Conservation (phyloP, 2,797 vertebrate species). For the Streptopelia turtur region DNA sequence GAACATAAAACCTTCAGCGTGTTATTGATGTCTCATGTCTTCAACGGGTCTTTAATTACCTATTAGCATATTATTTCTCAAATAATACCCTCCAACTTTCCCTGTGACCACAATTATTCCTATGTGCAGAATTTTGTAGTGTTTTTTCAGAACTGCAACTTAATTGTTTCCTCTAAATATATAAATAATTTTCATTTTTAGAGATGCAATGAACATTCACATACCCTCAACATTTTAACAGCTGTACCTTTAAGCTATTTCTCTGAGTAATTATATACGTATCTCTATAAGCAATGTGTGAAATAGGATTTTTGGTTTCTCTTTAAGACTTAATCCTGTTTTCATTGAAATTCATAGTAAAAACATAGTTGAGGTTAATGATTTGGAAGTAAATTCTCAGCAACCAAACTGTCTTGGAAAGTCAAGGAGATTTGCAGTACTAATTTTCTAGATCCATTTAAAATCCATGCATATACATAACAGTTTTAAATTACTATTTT, state of each 20-base stretch:
- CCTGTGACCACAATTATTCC: neutral
- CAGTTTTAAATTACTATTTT: neutral
- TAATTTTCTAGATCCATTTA: neutral
- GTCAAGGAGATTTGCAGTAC: neutral
- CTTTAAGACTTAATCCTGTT: neutral
- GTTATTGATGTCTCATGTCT: neutral
- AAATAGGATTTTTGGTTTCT: neutral
- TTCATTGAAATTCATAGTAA: neutral
- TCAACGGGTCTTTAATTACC: neutral
- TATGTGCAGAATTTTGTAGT: neutral
- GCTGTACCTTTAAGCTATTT: neutral
- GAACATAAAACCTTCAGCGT: neutral
- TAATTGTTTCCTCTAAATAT: neutral
- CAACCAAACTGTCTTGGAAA: neutral
- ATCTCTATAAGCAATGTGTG: neutral
- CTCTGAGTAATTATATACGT: neutral
- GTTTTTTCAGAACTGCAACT: neutral
- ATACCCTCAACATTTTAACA: neutral
- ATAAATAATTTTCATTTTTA: neutral
- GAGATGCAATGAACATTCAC: neutral
- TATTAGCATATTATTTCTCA: neutral
- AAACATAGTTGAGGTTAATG: neutral
- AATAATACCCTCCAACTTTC: slow-evolving; percentile 4
- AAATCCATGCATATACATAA: neutral
- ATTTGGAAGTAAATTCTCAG: neutral